Base-by-base conservation (phyloP, 2,797 vertebrate species). In the Galagoides demidoff region DNA sequence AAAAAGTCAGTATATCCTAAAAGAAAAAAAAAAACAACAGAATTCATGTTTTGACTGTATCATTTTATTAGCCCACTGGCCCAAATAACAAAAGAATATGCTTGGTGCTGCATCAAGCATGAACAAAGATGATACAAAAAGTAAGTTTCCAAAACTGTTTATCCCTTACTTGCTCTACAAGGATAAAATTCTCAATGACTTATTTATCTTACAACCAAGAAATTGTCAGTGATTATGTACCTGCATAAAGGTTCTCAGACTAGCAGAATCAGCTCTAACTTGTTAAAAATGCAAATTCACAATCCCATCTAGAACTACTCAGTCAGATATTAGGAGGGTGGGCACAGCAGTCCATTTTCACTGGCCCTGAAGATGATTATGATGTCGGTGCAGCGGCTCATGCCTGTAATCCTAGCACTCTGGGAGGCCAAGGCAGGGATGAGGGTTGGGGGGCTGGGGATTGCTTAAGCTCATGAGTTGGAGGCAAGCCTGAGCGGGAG, bases 231-330 rank as follows among this genome's bases (percentile, higher is more conserved):
- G 34, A 61, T 31, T 37, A 25, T 19, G 16, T 61, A 27, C 7
- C 22, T 37, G 37, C 63, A 55, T 37, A 49, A 19, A 13, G 20
- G 8, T 74, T 61, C 70, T 93, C 29, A n/a, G 52, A 94, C 20
- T 61, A 61, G 55, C 70, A 78, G 45, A n/a, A 43, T 11, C 16
- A 29, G 16, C 74, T 77, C 29, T 7, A 73, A 71, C 12, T 16
- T 85, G 10, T 20, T 89, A 92, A 84, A 95, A 91, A 81, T 19
- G 57, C 63, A 86, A 79, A 89, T 77, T 39, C 29, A 59, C 3
- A 9, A 49, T 37, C 39, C 52, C 31, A 25, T 4, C 57, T 25
- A 77, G 37, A 68, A 57, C 17, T 23, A 5, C 57, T 68, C 31
- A 31, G 19, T 61, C 23, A 27, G 85, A 77, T n/a, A 70, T 34